Conservation (phyloP, 2,797 vertebrate species). For the Acropternis orthonyx region DNA sequence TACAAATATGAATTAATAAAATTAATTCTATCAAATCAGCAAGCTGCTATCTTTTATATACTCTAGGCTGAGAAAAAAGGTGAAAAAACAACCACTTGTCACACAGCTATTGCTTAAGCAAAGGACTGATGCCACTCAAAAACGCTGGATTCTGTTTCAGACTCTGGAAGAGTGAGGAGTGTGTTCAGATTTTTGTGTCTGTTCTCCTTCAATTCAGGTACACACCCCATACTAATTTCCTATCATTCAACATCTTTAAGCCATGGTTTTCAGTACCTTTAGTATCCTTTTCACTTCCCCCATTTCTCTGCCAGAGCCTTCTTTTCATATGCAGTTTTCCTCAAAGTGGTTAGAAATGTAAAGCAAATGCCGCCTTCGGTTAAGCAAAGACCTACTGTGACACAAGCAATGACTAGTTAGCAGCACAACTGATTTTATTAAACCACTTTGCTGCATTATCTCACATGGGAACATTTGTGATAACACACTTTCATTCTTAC, state of each 20-base stretch:
- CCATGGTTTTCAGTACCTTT: background rate
- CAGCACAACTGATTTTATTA: background rate
- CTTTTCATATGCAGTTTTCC: background rate
- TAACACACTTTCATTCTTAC: constrained; percentile 72
- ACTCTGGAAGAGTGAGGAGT: background rate
- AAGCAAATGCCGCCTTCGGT: background rate
- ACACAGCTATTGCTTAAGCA: background rate
- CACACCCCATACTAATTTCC: background rate
- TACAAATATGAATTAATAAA: background rate
- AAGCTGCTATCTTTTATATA: background rate
- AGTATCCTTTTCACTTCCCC: background rate
- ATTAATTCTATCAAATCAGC: background rate
- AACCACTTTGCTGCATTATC: background rate
- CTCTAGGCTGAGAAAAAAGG: background rate
- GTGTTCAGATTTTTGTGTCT: background rate
- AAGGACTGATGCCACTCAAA: background rate
- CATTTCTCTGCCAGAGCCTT: background rate
- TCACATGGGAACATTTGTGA: background rate
- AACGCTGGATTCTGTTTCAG: background rate
- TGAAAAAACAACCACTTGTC: background rate
- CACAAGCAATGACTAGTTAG: background rate
- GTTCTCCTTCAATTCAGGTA: background rate
- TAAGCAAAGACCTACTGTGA: background rate
- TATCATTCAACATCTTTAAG: background rate
- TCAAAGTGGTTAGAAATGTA: background rate